A percentile compares a stretch with the other conserved stretches of the same genome.
These are phyloP conservation scores for Otus scops DNA, from an alignment of 2,797 vertebrate species.

Conservation along the genomic window DNA sequence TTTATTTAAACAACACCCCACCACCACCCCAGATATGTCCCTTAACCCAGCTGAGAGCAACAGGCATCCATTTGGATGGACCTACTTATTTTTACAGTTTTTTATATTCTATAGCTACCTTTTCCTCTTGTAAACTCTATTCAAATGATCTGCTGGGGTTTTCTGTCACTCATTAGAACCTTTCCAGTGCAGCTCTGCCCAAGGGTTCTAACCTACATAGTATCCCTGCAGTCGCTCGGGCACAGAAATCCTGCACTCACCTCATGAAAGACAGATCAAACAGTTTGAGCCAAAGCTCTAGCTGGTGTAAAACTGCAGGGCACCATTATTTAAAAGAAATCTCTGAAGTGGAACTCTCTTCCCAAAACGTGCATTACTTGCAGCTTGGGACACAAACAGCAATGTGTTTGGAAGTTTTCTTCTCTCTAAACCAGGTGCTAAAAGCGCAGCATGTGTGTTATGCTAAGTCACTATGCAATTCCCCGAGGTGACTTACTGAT, in stretches of 20 bases:
- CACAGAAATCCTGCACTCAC: background rate
- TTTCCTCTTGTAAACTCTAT: background rate
- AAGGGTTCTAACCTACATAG: slow-evolving; percentile 45
- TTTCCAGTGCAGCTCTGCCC: background rate
- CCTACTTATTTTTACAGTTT: background rate
- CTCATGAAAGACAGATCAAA: background rate
- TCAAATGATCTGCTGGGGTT: background rate
- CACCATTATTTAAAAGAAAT: background rate
- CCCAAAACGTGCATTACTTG: background rate
- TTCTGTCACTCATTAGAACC: slow-evolving; percentile 1
- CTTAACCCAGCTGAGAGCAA: background rate
- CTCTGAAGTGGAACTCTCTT: background rate
- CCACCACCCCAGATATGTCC: background rate
- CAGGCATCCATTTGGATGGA: background rate
- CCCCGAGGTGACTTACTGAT: background rate
- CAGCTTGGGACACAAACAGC: background rate
- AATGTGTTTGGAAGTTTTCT: background rate
- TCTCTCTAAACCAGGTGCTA: background rate
- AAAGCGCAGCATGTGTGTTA: background rate
- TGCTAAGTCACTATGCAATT: background rate
- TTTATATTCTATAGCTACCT: background rate
- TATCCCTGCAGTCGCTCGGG: background rate
- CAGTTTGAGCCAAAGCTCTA: background rate
- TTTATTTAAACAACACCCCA: background rate
- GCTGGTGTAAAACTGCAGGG: background rate